Evolutionary conservation across 2,113 vertebrate species (phyloP), one percentile per base, ranked within the genome.

Genomic region (Ariopsis seemanni): DNA sequence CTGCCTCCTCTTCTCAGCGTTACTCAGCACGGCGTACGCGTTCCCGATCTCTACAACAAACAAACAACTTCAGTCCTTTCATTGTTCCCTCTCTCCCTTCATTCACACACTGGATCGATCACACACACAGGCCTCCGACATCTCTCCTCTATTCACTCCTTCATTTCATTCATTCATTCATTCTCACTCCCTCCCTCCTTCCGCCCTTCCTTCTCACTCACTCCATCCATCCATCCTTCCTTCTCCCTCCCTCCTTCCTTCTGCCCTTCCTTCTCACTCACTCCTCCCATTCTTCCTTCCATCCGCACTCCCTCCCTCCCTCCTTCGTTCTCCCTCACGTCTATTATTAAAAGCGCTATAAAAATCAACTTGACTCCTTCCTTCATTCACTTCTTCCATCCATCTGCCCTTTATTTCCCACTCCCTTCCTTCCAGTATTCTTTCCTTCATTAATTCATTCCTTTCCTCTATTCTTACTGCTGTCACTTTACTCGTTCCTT

Each of bases 21-120:
- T 99, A 92, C 98, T 99, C 90, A 99, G 95, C 92, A 99, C 97
- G 34, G 97, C 97, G 55, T 99, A 99, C 0, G 98, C 96, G 34
- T 99, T 99, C 85, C 98, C 98, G 0, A 99, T 99, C 93, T 98
- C 98, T 99, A 94, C 27, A 94, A 18, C 15, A 30, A 63, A 63
- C 20, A 18, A 60, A 22, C 25, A 55, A 8, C 22, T 63, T 69
- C 65, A n/a, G 2, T 27, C 12, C 12, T 69, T 15, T 4, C 25
- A 11, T 67, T 27, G 7, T 34, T 71, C 27, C 30, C 18, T 27
- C n/a, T 12, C 25, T 67, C 63, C 25, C 63, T 67, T 14, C 25
- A 62, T 27, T 69, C n/a, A 1, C 15, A 69, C 65, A 69, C n/a
- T n/a, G 12, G 25, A 9, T 10, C 0, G 4, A 12, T 25, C 4